phyloP scores from a whole-genome alignment of 1,140 invertebrate genomes.

The Drosophila oshimai region DNA sequence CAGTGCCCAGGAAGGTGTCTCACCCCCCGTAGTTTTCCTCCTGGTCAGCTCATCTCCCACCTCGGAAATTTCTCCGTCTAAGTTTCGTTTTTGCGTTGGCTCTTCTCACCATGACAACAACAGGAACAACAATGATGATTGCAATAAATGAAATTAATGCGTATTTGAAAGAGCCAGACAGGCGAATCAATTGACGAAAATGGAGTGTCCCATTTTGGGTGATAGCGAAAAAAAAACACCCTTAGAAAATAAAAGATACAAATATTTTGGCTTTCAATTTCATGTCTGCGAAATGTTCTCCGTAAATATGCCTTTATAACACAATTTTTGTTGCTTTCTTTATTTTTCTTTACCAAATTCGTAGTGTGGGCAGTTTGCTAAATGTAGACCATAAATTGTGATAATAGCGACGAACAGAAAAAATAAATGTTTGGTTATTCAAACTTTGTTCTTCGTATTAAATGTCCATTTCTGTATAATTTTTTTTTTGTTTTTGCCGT shows the following conservation, averaged over 20 bases:
- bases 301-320: slow-evolving; percentile 8
- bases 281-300: slow-evolving; percentile 15
- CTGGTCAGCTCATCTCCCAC: neutral
- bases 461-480: slow-evolving; percentile 7
- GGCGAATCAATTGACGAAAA: slow-evolving; percentile 80
- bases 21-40: slow-evolving; percentile 1
- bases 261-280: slow-evolving; percentile 34
- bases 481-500: neutral
- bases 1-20: slow-evolving; percentile 67
- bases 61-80: slow-evolving; percentile 38
- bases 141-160: slow-evolving; percentile 81
- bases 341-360: slow-evolving; percentile 23
- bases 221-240: slow-evolving; percentile 11
- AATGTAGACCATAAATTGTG: slow-evolving; percentile 28
- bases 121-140: slow-evolving; percentile 69
- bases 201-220: slow-evolving; percentile 61
- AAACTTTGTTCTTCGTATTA: slow-evolving; percentile 30
- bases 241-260: slow-evolving; percentile 33
- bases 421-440: slow-evolving; percentile 26
- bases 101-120: slow-evolving; percentile 69
- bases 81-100: slow-evolving; percentile 63
- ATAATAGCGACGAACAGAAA: slow-evolving; percentile 20
- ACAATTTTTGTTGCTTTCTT: neutral
- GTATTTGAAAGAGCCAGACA: slow-evolving; percentile 79
- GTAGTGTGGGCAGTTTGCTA: slow-evolving; percentile 11